These are phyloP conservation scores for Urosaurus nigricauda DNA, from an alignment of 2,797 vertebrate genomes.

Conservation along the genomic window DNA sequence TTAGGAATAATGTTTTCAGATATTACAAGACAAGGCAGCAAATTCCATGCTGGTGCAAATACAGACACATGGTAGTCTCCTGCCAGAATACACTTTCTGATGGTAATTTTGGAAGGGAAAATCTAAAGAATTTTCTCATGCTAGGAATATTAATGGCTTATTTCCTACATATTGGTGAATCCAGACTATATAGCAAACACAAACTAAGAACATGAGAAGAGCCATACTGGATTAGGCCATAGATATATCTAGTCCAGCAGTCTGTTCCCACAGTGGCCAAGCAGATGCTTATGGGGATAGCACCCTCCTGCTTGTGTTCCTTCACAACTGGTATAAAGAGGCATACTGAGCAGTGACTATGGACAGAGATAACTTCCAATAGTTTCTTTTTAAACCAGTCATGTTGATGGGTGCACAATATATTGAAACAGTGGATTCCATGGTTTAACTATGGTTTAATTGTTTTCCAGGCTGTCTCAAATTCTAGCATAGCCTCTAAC, in stretches of 20 bases:
- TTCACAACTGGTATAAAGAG: not conserved
- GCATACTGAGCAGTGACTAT: not conserved
- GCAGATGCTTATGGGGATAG: not conserved
- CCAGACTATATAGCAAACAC: not conserved
- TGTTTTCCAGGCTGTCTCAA: not conserved
- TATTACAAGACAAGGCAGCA: not conserved
- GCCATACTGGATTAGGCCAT: not conserved
- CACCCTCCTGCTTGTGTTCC: not conserved
- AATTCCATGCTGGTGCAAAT: not conserved
- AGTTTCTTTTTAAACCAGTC: not conserved
- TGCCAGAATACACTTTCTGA: not conserved
- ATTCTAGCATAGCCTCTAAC: not conserved
- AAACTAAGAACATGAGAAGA: not conserved
- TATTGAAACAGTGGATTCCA: not conserved
- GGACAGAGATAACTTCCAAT: not conserved
- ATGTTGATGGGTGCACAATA: not conserved
- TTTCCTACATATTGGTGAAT: not conserved
- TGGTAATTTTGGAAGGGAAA: too few species aligned
- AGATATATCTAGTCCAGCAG: not conserved
- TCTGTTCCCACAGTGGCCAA: not conserved
- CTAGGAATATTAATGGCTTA: not conserved
- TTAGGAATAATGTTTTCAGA: not conserved
- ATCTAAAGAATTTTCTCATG: not conserved
- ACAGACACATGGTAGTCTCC: not conserved
- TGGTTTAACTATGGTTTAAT: not conserved